Conservation (phyloP, 2,113 vertebrate genomes). For the rat (Rattus norvegicus) region GRCr8 NC_086040.1:47849001-47849500, state of each 20-base stretch:
- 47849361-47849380: slow-evolving; percentile 94
- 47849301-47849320: slow-evolving; percentile 84
- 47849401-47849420: slow-evolving; percentile 95
- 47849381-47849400: slow-evolving; percentile 96
- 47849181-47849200: slow-evolving; percentile 88
- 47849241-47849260: slow-evolving; percentile 86
- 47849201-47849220: slow-evolving; percentile 91
- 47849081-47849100: slow-evolving; percentile 87
- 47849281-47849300: slow-evolving; percentile 85
- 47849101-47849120: slow-evolving; percentile 90
- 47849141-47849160: slow-evolving; percentile 85
- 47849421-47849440: slow-evolving; percentile 98
- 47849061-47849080: slow-evolving; percentile 90
- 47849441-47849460: slow-evolving; percentile 97
- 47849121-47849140: slow-evolving; percentile 88
- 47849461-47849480: slow-evolving; percentile 96
- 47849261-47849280: slow-evolving; percentile 87
- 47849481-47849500: slow-evolving; percentile 96
- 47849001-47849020: slow-evolving; percentile 98
- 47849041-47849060: slow-evolving; percentile 91
- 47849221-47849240: slow-evolving; percentile 79
- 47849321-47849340: slow-evolving; percentile 90
- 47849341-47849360: slow-evolving; percentile 98
- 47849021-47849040: slow-evolving; percentile 99
- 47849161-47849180: slow-evolving; percentile 84